These are phyloP conservation scores for Mungos mungo DNA, from an alignment of 2,113 vertebrate genomes.

Conservation along the genomic window DNA sequence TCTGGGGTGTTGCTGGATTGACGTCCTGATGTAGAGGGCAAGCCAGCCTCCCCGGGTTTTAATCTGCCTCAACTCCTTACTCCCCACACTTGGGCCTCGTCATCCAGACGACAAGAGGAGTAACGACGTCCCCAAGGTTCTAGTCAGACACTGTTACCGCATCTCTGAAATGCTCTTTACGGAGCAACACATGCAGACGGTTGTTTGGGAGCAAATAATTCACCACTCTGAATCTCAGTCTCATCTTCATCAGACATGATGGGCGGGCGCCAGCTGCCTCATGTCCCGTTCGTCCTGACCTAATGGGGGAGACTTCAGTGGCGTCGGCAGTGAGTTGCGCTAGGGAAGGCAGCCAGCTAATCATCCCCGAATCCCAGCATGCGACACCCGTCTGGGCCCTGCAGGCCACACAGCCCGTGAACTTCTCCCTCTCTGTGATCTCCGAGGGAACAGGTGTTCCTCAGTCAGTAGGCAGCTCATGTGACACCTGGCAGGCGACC, in stretches of 20 bases:
- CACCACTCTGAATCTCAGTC: not conserved
- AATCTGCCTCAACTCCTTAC: not conserved
- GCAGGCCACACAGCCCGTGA: rapidly evolving
- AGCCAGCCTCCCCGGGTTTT: not conserved
- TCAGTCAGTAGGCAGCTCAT: not conserved
- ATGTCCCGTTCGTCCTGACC: too few relatives aligned
- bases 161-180: not conserved
- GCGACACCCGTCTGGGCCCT: not conserved
- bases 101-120: not conserved
- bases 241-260: not conserved
- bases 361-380: not conserved
- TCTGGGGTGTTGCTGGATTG: too few relatives aligned
- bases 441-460: not conserved
- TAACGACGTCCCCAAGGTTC: not conserved
- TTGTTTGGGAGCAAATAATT: not conserved
- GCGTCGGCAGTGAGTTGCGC: not conserved
- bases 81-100: not conserved
- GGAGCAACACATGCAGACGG: too few relatives aligned
- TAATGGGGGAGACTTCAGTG: too few relatives aligned
- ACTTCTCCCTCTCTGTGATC: not conserved
- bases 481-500: not conserved
- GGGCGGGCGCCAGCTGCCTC: not conserved
- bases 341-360: not conserved
- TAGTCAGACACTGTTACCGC: not conserved
- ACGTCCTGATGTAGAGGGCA: too few relatives aligned